Evolutionary conservation across 2,888 invertebrate species (phyloP).

Genomic region (Zaprionus lineosus): DNA sequence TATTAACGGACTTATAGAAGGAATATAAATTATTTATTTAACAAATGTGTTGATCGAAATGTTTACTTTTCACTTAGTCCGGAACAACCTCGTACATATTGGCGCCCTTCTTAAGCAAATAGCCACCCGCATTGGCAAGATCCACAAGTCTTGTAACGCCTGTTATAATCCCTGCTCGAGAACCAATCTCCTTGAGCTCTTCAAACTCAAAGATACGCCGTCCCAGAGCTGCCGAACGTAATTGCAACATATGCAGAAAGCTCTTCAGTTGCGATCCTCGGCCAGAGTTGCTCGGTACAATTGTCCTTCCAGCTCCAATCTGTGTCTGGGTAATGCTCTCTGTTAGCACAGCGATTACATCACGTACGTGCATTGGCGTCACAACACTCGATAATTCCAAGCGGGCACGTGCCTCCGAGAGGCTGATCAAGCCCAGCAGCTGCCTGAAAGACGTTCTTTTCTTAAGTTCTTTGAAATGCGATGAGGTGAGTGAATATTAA

Average conservation of each 20-base stretch:
- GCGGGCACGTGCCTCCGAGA: conserved; percentile 94
- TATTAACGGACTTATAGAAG: too few species aligned
- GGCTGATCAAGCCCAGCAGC: conserved; percentile 92
- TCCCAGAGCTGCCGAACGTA: conserved; percentile 86
- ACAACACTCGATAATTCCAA: conserved; percentile 92
- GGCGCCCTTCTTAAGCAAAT: conserved; percentile 91
- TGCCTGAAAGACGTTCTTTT: conserved; percentile 88
- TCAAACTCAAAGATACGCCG: conserved; percentile 89
- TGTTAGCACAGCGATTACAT: conserved; percentile 93
- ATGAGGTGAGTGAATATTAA: too few species aligned
- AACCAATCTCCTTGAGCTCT: conserved; percentile 90
- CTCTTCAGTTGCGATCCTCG: conserved; percentile 85
- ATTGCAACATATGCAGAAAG: conserved; percentile 88
- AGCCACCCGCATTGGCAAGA: conserved; percentile 92
- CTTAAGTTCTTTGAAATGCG: too few species aligned
- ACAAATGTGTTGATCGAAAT: too few species aligned
- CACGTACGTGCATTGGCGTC: conserved; percentile 90
- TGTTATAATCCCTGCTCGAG: conserved; percentile 85
- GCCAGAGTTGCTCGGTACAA: conserved; percentile 66
- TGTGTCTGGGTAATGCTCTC: conserved; percentile 91
- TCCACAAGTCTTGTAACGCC: conserved; percentile 87
- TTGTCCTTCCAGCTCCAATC: conserved; percentile 83
- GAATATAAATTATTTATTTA: too few species aligned
- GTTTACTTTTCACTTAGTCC: too few species aligned
- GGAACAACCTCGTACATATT: conserved; percentile 87